A percentile compares a stretch with the other conserved stretches of the same genome.
phyloP scores from a whole-genome alignment of 2,113 vertebrate species.

The Grus americana region DNA sequence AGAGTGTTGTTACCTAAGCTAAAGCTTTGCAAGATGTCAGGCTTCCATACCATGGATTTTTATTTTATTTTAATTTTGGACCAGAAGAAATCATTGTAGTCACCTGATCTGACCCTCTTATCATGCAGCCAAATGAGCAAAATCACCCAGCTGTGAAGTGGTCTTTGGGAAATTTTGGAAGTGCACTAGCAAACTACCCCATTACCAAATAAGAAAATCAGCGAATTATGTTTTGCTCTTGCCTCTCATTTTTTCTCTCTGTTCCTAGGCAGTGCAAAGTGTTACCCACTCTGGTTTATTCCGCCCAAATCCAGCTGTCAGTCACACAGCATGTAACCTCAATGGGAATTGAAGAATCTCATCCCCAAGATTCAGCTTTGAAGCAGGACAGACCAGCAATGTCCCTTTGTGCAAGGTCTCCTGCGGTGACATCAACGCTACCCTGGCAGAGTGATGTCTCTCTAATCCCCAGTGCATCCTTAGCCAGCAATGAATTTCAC shows the following conservation, averaged over 20 bases:
- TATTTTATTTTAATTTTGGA: not conserved
- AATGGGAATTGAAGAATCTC: slow-evolving; percentile 29
- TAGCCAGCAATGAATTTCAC: slow-evolving; percentile 53
- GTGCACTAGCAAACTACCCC: not conserved
- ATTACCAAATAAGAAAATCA: not conserved
- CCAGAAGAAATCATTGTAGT: not conserved
- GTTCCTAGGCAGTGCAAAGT: not conserved
- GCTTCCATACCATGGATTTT: not conserved
- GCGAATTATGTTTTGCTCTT: not conserved
- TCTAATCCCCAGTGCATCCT: slow-evolving; percentile 51
- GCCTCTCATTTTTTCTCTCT: not conserved
- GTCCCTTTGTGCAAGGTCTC: slow-evolving; percentile 31
- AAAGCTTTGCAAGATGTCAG: not conserved
- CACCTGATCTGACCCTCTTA: not conserved
- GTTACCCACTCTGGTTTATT: not conserved
- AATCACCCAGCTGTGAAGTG: not conserved
- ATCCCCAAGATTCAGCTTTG: slow-evolving; percentile 44
- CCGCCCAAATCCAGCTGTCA: not conserved
- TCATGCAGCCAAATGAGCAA: not conserved
- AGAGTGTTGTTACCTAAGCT: not conserved
- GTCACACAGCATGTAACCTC: slow-evolving; percentile 36
- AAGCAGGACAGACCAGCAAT: slow-evolving; percentile 41
- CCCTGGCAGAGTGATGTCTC: slow-evolving; percentile 29
- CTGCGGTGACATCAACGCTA: slow-evolving; percentile 23
- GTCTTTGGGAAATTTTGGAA: not conserved